phyloP scores from a whole-genome alignment of 2,888 invertebrate species.

The Crematogaster levior region DNA sequence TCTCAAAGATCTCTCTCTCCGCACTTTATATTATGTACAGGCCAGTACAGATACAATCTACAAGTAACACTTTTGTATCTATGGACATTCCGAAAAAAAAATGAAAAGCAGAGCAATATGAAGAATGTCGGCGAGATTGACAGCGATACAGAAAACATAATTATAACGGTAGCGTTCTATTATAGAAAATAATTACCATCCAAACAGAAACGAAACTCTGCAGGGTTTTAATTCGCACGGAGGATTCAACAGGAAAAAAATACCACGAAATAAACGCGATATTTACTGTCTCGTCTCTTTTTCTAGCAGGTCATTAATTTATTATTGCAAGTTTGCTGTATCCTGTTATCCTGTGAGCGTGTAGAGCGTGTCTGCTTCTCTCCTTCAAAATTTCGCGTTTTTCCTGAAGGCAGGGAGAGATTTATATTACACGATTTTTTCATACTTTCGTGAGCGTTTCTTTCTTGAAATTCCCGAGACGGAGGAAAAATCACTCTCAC shows the following conservation, averaged over 20 bases:
- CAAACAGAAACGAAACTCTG: constrained; percentile 3
- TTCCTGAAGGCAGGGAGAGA: not conserved
- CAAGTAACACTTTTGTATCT: constrained; percentile 31
- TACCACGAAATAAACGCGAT: not conserved
- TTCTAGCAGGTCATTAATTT: not conserved
- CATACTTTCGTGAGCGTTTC: not conserved
- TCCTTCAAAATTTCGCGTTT: not conserved
- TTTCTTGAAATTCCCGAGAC: not conserved
- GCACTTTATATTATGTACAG: constrained; percentile 18
- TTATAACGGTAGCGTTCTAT: constrained; percentile 6
- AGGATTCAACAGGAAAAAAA: not conserved
- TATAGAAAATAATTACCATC: not conserved
- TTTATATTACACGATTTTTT: constrained; percentile 9
- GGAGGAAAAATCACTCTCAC: constrained; percentile 28
- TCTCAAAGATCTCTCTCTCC: not conserved
- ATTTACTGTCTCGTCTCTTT: not conserved
- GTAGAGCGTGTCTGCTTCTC: not conserved
- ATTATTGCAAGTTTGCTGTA: constrained; percentile 29
- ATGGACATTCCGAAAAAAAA: not conserved
- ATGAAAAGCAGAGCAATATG: constrained; percentile 8
- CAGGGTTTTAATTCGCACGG: not conserved
- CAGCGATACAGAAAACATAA: not conserved
- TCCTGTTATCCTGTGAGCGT: not conserved
- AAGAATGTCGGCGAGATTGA: constrained; percentile 22
- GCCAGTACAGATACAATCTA: constrained; percentile 29